Base-by-base conservation (phyloP, 2,888 invertebrate species). In the Junonia oenone region DNA sequence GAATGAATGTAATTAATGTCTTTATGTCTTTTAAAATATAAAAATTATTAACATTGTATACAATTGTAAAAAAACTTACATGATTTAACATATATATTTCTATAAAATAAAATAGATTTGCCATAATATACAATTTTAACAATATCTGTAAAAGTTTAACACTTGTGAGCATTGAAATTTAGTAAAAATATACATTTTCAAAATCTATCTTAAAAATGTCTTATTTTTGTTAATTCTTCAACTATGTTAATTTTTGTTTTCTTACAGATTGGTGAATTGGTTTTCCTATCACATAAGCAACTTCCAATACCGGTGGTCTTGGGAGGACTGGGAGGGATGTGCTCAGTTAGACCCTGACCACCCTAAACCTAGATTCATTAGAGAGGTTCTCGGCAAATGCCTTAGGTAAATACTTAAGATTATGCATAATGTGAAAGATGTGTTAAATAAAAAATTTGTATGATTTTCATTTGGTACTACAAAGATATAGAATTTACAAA, bases 301-400 rank as follows among this genome's bases (percentile, higher is more conserved):
- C 90, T 99, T 99, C 82, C 99, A 99, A 83, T 99, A 98, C 80
- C 94, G 98, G 51, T 99, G 99, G 99, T 97, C 97, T 1, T 99
- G 99, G 99, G 97, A 97, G 65, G 98, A 98, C 74, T 98, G 98
- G 98, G 95, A 96, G 73, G 94, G 94, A 11, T 96, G 96, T 70
- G 89, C 97, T n/a, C 92, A 94, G 63, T 86, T 97, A 19, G 97
- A 97, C 75, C 79, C 92, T 0, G 97, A 98, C 71, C 96, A 97
- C 83, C 99, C 99, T 0, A 95, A 98, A 68, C 97, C 98, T 0
- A 95, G 98, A 75, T 99, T 99, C 80, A 95, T 99, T 53, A 92
- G 94, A 63, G 99, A 99, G 83, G 97, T 97, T 14, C 92, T 99
- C 55, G 92, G 95, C 33, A 98, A 97, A 80, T 95, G 96, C 73